These are phyloP conservation scores for Incurvaria masculella DNA, from an alignment of 2,888 invertebrate species.

Conservation along the genomic window DNA sequence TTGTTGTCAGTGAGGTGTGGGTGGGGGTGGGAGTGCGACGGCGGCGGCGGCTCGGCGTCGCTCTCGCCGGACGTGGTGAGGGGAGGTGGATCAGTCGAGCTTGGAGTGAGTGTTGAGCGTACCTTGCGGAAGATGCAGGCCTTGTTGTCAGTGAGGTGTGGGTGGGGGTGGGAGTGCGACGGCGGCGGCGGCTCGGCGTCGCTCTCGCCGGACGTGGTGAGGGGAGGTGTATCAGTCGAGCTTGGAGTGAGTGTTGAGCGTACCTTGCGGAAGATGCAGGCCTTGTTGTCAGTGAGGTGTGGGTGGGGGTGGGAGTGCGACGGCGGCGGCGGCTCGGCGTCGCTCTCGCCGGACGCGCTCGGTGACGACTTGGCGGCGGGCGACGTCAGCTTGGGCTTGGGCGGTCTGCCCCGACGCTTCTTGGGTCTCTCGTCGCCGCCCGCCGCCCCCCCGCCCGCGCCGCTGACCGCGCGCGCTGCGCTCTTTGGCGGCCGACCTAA, in stretches of 20 bases:
- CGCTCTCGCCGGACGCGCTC: constrained; percentile 24
- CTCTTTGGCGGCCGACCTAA: constrained; percentile 48
- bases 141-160: constrained; percentile 29
- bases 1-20: constrained; percentile 28
- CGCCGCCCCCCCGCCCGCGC: too few relatives aligned
- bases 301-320: constrained; percentile 23
- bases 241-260: background rate
- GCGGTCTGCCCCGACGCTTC: constrained; percentile 44
- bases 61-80: constrained; percentile 23
- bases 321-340: constrained; percentile 28
- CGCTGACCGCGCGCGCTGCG: background rate
- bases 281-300: constrained; percentile 31
- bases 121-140: constrained; percentile 46
- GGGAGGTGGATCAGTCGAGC: too few relatives aligned
- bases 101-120: background rate
- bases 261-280: constrained; percentile 44
- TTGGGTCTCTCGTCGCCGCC: constrained; percentile 34
- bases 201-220: constrained; percentile 23
- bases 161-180: constrained; percentile 30
- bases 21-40: constrained; percentile 29
- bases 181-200: constrained; percentile 28
- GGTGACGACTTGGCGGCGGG: constrained; percentile 3
- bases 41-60: constrained; percentile 29
- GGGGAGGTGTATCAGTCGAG: too few relatives aligned
- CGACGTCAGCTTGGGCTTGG: constrained; percentile 21